Evolutionary conservation across 2,797 vertebrate genomes (phyloP).

Genomic region (Sorex maritimensis): DNA sequence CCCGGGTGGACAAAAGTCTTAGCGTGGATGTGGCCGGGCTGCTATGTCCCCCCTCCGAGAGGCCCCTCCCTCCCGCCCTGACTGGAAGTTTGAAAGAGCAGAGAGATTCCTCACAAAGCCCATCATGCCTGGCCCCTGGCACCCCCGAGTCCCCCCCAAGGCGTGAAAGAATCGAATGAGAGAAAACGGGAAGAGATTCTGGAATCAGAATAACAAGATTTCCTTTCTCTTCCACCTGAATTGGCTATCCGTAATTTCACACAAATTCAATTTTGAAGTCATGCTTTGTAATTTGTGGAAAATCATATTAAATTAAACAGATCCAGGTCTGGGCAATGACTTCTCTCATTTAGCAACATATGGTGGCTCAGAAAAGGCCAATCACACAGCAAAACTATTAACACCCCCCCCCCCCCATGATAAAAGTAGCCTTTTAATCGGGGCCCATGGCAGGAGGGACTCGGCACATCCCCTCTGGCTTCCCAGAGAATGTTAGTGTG

Average conservation of each 20-base stretch:
- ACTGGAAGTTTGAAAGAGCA: background rate
- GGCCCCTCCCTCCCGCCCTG: background rate
- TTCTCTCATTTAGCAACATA: constrained; percentile 70
- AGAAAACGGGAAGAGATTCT: constrained; percentile 74
- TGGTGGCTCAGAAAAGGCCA: constrained; percentile 22
- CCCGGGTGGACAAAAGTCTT: background rate
- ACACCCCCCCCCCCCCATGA: background rate
- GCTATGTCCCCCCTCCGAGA: background rate
- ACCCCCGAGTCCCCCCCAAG: background rate
- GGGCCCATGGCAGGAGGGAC: background rate
- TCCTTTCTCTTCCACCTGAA: constrained; percentile 79
- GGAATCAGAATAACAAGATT: constrained; percentile 72
- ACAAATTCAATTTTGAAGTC: constrained; percentile 81
- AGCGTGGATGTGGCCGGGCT: background rate
- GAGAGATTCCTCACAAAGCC: background rate
- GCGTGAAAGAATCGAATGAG: constrained; percentile 68
- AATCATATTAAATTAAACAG: constrained; percentile 85
- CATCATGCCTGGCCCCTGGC: background rate
- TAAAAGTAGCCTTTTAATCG: background rate
- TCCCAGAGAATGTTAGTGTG: background rate
- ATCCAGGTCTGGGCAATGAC: constrained; percentile 73
- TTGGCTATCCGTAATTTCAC: constrained; percentile 68
- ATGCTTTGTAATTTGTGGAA: constrained; percentile 82
- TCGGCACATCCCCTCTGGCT: background rate
- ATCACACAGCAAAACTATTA: background rate